These are phyloP conservation scores for Troglohyphantes excavatus DNA, from an alignment of 2,888 invertebrate genomes.

Conservation along the genomic window DNA sequence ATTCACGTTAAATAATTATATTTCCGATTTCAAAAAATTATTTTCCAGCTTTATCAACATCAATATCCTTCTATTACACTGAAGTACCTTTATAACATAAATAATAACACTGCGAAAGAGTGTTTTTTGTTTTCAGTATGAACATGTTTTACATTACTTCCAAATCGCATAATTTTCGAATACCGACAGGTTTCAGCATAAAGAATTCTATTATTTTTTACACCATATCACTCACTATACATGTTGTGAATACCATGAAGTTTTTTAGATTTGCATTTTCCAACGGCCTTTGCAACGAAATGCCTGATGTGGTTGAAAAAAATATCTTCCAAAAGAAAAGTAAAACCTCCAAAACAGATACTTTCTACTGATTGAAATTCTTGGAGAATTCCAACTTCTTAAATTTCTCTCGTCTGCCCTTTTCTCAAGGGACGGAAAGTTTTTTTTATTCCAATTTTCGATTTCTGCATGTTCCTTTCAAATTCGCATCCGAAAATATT, in stretches of 20 bases:
- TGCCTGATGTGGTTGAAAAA: neutral
- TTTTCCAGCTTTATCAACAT: too few species aligned
- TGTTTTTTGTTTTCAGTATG: too few species aligned
- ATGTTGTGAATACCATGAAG: neutral
- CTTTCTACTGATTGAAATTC: neutral
- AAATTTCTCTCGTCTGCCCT: neutral
- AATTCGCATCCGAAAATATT: neutral
- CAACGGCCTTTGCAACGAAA: neutral
- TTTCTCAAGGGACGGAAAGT: neutral
- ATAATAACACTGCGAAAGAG: too few species aligned
- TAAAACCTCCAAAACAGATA: neutral
- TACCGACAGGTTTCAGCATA: too few species aligned
- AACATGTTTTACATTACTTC: too few species aligned
- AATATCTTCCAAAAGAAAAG: neutral
- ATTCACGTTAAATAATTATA: too few species aligned
- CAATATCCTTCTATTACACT: too few species aligned
- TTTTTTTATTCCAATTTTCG: neutral
- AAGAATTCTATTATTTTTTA: too few species aligned
- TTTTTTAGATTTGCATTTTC: neutral
- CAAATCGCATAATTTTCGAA: too few species aligned
- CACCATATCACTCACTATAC: neutral
- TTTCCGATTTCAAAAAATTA: too few species aligned
- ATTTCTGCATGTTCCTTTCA: neutral
- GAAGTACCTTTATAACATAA: too few species aligned
- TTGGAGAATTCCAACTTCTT: neutral